Evolutionary conservation across 2,888 invertebrate genomes (phyloP).

Genomic region (Drosophila pegasa): DNA sequence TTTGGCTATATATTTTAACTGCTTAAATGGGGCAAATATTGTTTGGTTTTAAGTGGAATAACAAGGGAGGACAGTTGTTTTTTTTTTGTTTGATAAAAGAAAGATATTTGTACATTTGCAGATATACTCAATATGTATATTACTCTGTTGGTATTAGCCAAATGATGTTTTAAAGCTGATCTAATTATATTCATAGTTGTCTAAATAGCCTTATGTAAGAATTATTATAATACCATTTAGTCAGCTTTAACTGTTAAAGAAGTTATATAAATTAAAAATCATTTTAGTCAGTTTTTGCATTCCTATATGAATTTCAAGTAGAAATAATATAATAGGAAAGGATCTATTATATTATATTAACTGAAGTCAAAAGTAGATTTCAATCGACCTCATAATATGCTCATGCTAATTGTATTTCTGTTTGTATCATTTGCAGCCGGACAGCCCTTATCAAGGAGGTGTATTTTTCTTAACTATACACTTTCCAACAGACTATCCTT

Average conservation of each 20-base stretch:
- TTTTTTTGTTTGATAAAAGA: neutral
- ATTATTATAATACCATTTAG: neutral
- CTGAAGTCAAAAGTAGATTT: neutral
- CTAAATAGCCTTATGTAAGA: neutral
- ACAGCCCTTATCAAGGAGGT: slow-evolving; percentile 99
- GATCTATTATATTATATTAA: neutral
- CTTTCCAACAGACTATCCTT: slow-evolving; percentile 99
- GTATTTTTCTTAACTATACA: slow-evolving; percentile 99
- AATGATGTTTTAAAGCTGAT: neutral
- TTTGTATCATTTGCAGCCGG: slow-evolving; percentile 89
- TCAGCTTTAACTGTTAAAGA: neutral
- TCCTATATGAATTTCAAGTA: neutral
- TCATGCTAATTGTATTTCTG: neutral
- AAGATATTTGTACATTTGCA: neutral
- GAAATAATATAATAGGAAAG: neutral
- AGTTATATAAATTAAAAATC: neutral
- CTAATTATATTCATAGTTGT: neutral
- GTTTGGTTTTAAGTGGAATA: neutral
- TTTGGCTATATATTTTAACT: neutral
- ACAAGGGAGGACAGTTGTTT: neutral
- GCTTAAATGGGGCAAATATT: neutral
- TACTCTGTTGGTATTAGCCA: neutral
- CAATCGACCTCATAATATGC: neutral
- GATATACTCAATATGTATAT: neutral
- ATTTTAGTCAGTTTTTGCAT: neutral